Percentiles rank a stretch among this genome's conserved stretches.
Conservation (phyloP, 2,113 vertebrate genomes). For the Nerophis ophidion region DNA sequence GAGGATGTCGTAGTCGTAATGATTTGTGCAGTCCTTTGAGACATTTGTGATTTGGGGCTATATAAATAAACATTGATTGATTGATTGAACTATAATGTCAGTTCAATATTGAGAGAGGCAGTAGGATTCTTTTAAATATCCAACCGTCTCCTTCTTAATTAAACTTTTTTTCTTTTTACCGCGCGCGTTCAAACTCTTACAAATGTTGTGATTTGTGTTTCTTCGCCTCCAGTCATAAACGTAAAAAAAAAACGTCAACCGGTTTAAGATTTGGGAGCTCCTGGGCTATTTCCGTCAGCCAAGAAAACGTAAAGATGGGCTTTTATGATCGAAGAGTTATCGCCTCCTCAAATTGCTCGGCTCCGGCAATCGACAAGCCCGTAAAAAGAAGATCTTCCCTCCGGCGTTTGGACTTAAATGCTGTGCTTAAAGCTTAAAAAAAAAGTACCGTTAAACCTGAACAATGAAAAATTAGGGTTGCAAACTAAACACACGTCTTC, state of each 20-base stretch:
- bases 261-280: not conserved
- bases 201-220: not conserved
- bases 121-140: not conserved
- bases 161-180: too few relatives aligned
- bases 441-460: not conserved
- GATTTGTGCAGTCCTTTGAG: too few relatives aligned
- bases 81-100: not conserved
- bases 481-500: too few relatives aligned
- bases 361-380: not conserved
- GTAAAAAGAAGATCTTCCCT: not conserved
- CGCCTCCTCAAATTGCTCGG: not conserved
- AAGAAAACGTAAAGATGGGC: conserved; percentile 4
- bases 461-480: too few relatives aligned
- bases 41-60: too few relatives aligned
- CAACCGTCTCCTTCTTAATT: not conserved
- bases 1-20: too few relatives aligned
- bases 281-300: conserved; percentile 6
- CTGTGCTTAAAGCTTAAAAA: not conserved
- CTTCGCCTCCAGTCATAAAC: not conserved
- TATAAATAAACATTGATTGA: too few relatives aligned
- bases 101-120: not conserved
- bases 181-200: too few relatives aligned
- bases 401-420: conserved; percentile 3
- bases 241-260: not conserved
- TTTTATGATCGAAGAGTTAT: conserved; percentile 5